A percentile compares a stretch with the other conserved stretches of the same genome.
These are phyloP conservation scores for Aphidius ervi DNA, from an alignment of 1,140 invertebrate genomes.

Conservation along the genomic window DNA sequence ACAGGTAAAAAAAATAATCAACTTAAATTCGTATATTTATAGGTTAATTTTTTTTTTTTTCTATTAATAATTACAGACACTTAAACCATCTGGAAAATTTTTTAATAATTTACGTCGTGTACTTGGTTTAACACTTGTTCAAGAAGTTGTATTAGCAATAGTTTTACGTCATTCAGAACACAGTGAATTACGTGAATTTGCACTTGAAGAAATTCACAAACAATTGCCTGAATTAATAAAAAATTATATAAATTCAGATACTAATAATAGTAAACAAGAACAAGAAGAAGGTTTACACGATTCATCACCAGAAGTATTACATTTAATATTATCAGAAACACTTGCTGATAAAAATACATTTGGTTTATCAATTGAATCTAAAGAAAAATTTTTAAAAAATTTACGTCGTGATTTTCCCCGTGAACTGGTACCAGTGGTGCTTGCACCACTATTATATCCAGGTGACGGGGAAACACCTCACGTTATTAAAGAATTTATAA, in stretches of 20 bases:
- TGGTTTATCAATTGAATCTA: conserved; percentile 65
- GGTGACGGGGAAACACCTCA: conserved; percentile 69
- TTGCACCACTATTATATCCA: conserved; percentile 82
- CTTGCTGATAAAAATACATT: conserved; percentile 54
- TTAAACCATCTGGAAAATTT: conserved; percentile 72
- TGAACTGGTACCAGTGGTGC: conserved; percentile 79
- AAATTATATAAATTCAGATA: conserved; percentile 75
- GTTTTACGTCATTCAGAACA: conserved; percentile 76
- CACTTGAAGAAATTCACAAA: conserved; percentile 73
- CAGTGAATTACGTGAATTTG: conserved; percentile 66
- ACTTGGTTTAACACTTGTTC: conserved; percentile 76
- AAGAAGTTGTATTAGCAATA: conserved; percentile 86
- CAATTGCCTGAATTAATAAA: conserved; percentile 81
- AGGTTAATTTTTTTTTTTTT: not conserved
- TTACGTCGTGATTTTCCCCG: conserved; percentile 82
- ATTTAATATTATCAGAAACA: conserved; percentile 69
- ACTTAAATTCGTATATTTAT: too few relatives aligned
- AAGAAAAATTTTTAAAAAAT: conserved; percentile 74
- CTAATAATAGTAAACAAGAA: conserved; percentile 60
- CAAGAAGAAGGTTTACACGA: conserved; percentile 81
- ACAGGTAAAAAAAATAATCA: conserved; percentile 50
- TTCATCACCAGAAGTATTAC: conserved; percentile 80
- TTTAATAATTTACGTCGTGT: conserved; percentile 78
- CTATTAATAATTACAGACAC: conserved; percentile 57
- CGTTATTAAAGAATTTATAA: conserved; percentile 54